Base-by-base conservation (phyloP, 2,888 invertebrate genomes). In the Epinotia demarniana region DNA sequence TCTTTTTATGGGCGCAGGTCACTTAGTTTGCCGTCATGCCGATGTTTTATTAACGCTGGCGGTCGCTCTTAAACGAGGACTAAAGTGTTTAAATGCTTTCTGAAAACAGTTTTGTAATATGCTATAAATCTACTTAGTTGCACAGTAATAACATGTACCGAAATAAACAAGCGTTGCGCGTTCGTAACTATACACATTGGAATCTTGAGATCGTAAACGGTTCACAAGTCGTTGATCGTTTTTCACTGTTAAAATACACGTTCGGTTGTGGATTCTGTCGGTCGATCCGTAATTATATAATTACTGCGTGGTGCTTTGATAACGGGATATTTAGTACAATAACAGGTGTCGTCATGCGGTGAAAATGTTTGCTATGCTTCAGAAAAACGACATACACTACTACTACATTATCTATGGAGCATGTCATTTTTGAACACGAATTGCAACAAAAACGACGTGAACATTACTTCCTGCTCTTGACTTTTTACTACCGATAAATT, bases 221-320 rank as follows among this genome's bases (percentile, higher is more conserved):
- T 79, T 79, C 83, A 81, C 79, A 84, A 84, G 83, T 84, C 82
- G 84, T 81, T 84, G 84, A 85, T 87, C 83, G 87, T 88, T 89
- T 90, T 90, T 90, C 88, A 88, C 85, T 85, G 87, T 89, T 90
- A 88, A 89, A 87, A 85, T 87, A 85, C 83, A 84, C 82, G 86
- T 87, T 83, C 83, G 83, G 82, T 80, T 81, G 80, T 81, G 80
- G 81, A 83, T 79, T 79, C 82, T 85, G 85, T 85, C 82, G 83
- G 80, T 69, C 82, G 82, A 81, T 85, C 77, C 77, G 77, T 83
- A 61, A 72, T 75, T 75, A 66, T 61, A 71, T 71, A 87, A 88
- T 90, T 89, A 90, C 87, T 87, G 87, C 81, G 86, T 72, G 66
- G 72, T 75, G 68, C 84, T 85, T 83, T 85, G 84, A 83, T 90